Base-by-base conservation (phyloP, 2,797 vertebrate species). In the Cheirogaleus major region DNA sequence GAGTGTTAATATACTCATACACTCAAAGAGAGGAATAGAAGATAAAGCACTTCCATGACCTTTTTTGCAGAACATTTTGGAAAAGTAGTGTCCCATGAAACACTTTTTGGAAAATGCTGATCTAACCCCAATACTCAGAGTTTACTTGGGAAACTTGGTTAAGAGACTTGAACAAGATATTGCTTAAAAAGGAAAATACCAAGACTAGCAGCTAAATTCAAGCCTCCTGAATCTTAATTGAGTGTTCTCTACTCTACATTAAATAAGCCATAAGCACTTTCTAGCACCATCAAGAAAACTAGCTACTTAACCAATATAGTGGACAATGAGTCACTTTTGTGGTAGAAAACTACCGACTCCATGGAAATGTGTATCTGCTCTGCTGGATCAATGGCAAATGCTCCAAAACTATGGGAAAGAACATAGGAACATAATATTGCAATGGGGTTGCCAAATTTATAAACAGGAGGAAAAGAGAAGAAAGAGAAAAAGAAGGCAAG, bases 161-260 rank as follows among this genome's bases (percentile, higher is more conserved):
- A 80, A 96, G 52, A 55, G 57, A 18, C n/a, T 95, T 87, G n/a
- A 94, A 52, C 18, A 67, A 70, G 52, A 72, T n/a, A 84, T 17
- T 9, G 35, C 27, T 23, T 12, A 95, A 72, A 78, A 79, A 32
- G 32, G 27, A 32, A 7, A 73, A 52, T 52, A 84, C 20, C 27
- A 63, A 81, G 41, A 73, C 32, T 23, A 73, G 38, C 91, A 9
- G 57, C 52, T 72, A 55, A 59, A 35, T 52, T 59, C 32, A 59
- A 76, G 69, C 27, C n/a, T 82, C 73, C 86, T 4, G 45, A 67
- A 70, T 72, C 65, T 65, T 59, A 81, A 76, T 48, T 52, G 32
- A 73, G 35, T 4, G 14, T 4, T 70, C 69, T 85, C 43, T 55
- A 65, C 52, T 69, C n/a, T 59, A 3, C 20, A 67, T 10, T 78